Base-by-base conservation (phyloP, 2,797 vertebrate species). In the Xenentodon cancila region DNA sequence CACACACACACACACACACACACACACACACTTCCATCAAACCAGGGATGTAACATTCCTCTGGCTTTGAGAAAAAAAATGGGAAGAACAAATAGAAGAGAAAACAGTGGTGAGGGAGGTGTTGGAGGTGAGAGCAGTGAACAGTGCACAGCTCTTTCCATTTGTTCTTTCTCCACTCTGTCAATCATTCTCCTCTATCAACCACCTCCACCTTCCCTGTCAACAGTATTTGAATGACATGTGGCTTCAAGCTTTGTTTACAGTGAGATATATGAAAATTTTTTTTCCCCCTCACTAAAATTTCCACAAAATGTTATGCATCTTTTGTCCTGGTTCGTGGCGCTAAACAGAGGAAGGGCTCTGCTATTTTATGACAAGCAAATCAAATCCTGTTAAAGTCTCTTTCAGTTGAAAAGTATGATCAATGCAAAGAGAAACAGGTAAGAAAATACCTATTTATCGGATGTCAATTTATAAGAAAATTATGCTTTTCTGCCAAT, bases 1-100 rank as follows among this genome's bases (percentile, higher is more conserved):
- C 66, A 25, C 57, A 66, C 66, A 50, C 51, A 48, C 16, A 65
- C 48, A 45, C 59, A 45, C 52, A 66, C 48, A 67, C 40, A 46
- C 48, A 73, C 59, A 63, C 64, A 45, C 25, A 11, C 66, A 21
- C 59, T 47, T 71, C 79, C 61, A 78, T 78, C 64, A 83, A 62
- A 75, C 79, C 44, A 22, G 80, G 90, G 89, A 86, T 88, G 87
- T 81, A 79, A 83, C 84, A 90, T 92, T 90, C 84, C 88, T 85
- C 57, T 76, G 62, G 82, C 74, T 84, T 77, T 40, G 59, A 75
- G 67, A 46, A 59, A 46, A 59, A 18, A 64, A 53, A 57, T 44
- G 74, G 15, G 19, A 22, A 48, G 48, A 83, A 82, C 67, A 88
- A 85, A 87, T 21, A 80, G 25, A 72, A 21, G 57, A 82, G 73